Base-by-base conservation (phyloP, 53 echinoderm and acorn worm species). In the Henricia sp. region DNA sequence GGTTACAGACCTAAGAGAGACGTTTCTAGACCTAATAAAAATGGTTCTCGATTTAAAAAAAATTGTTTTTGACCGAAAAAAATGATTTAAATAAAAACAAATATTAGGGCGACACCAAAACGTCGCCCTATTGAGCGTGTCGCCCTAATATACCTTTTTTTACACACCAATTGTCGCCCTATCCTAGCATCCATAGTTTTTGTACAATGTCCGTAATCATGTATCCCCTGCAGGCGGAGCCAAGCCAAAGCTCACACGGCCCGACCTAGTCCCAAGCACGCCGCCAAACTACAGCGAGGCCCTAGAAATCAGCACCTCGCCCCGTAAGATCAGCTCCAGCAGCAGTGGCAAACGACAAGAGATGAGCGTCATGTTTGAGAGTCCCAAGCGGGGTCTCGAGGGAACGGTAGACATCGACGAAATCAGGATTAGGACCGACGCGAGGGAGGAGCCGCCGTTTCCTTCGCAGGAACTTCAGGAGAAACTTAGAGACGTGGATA, bases 211-310 rank as follows among this genome's bases (percentile, higher is more conserved):
- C n/a, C n/a, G n/a, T n/a, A n/a, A n/a, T n/a, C n/a, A n/a, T n/a
- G n/a, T n/a, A n/a, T n/a, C n/a, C n/a, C n/a, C n/a, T n/a, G 24
- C 68, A 91, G 91, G 91, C 8, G 95, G 96, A 77, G 96, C 96
- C 52, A 89, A 91, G 71, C 96, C 96, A 11, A 96, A 96, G 80
- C 64, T 73, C 30, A 71, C 93, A 28, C 60, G 91, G 48, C 96
- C 96, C 35, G 96, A 96, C 76, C 85, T 91, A 21, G 96, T 96
- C 41, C 96, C 96, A 8, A 93, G 87, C 74, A 93, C 93, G 54
- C 96, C 96, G 26, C 96, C 96, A 46, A 89, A 87, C 53, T 82
- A 84, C 28, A 91, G 89, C 39, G 86, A 90, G 64, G 95, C 86
- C 50, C 65, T 85, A 87, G 84, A 39, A 55, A 86, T 64, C 75